Evolutionary conservation across 2,888 invertebrate species (phyloP).

Genomic region (Hemicrepidius hirtus): DNA sequence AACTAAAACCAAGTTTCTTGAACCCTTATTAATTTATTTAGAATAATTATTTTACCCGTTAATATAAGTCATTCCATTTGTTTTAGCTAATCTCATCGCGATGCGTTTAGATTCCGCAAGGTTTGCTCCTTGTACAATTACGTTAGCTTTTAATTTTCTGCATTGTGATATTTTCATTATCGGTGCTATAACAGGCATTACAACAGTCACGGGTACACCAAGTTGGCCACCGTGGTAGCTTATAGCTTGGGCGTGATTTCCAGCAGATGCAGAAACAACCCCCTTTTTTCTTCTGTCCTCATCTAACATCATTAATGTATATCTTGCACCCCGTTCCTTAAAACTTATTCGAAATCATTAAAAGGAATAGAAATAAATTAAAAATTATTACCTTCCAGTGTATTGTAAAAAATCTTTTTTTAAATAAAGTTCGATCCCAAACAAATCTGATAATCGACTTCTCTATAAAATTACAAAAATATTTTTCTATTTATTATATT

Average conservation of each 20-base stretch:
- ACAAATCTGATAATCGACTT: conserved; percentile 85
- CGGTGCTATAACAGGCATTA: conserved; percentile 71
- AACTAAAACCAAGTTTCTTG: no score
- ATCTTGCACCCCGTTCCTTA: conserved; percentile 62
- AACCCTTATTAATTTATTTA: conserved; percentile 52
- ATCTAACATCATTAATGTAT: conserved; percentile 67
- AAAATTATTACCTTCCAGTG: conserved; percentile 88
- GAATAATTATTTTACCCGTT: conserved; percentile 78
- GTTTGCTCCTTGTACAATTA: conserved; percentile 78
- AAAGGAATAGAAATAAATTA: no score
- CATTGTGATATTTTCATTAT: conserved; percentile 81
- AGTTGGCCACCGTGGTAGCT: conserved; percentile 72
- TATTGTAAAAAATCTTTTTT: conserved; percentile 96
- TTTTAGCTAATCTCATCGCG: conserved; percentile 83
- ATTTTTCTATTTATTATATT: no score
- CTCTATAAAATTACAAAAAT: conserved; percentile 75
- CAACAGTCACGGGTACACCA: conserved; percentile 73
- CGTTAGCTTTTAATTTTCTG: conserved; percentile 78
- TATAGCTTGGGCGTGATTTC: conserved; percentile 72
- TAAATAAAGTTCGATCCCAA: conserved; percentile 90
- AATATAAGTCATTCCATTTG: conserved; percentile 82
- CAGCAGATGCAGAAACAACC: conserved; percentile 72
- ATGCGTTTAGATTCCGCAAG: conserved; percentile 80
- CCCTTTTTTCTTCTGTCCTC: conserved; percentile 67
- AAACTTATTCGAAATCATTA: no score